A percentile compares a stretch with the other conserved stretches of the same genome.
Conservation (phyloP, 2,888 invertebrate genomes). For the Torymus auratus region DNA sequence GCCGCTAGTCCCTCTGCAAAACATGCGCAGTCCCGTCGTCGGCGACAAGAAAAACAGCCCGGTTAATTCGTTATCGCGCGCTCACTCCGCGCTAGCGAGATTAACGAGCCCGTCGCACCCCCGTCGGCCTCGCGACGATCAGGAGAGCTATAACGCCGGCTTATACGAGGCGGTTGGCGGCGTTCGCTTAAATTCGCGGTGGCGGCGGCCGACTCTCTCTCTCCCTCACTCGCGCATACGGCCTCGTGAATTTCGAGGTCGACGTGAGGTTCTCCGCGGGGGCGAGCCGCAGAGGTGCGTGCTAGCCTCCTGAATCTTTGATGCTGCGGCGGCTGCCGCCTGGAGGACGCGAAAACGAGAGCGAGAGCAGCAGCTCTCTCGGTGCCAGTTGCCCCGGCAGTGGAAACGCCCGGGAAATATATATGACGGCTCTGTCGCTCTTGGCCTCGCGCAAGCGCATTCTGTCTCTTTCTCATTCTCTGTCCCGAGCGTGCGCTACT, state of each 20-base stretch:
- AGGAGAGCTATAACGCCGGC: neutral
- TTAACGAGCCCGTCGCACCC: neutral
- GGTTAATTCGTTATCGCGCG: conserved; percentile 30
- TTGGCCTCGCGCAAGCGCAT: neutral
- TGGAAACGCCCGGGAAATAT: conserved; percentile 35
- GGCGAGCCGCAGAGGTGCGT: conserved; percentile 69
- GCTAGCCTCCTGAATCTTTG: conserved; percentile 73
- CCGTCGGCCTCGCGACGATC: neutral
- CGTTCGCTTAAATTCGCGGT: conserved; percentile 24
- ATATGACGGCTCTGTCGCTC: neutral
- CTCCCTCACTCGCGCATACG: neutral
- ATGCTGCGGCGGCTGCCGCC: conserved; percentile 59
- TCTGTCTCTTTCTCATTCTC: neutral
- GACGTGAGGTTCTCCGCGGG: conserved; percentile 64
- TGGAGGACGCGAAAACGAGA: conserved; percentile 7
- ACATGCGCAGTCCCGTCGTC: neutral
- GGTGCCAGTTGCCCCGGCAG: neutral
- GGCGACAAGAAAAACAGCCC: conserved; percentile 19
- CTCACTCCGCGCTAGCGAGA: neutral
- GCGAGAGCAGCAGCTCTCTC: neutral
- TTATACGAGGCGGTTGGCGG: too few relatives aligned
- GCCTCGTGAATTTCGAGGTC: conserved; percentile 63
- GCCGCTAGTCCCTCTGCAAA: too few relatives aligned
- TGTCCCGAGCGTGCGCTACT: too few relatives aligned
- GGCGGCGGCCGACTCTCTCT: neutral